phyloP scores from a whole-genome alignment of 1,140 invertebrate species.

The Alviniconcha marisindica region DNA sequence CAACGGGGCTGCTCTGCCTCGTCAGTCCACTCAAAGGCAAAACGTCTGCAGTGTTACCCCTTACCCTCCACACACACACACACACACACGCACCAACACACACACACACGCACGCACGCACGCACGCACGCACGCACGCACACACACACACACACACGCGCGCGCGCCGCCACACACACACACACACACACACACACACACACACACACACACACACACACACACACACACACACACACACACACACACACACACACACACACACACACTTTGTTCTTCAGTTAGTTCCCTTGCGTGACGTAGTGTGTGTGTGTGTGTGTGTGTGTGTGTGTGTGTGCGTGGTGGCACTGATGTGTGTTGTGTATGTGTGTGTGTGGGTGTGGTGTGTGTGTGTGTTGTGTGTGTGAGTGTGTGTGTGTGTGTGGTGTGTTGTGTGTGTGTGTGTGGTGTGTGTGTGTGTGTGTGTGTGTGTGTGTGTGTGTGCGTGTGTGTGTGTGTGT shows the following conservation, averaged over 20 bases:
- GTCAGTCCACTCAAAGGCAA: too few species aligned
- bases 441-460: not conserved
- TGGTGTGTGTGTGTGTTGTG: not conserved
- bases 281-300: too few species aligned
- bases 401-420: not conserved
- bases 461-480: conserved; percentile 17
- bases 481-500: not conserved
- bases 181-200: conserved; percentile 1
- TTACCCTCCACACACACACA: too few species aligned
- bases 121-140: not conserved
- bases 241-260: conserved; percentile 4
- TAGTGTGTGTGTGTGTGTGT: too few species aligned
- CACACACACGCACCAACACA: too few species aligned
- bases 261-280: too few species aligned
- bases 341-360: too few species aligned
- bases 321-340: conserved; percentile 6
- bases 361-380: not conserved
- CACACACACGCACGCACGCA: too few species aligned
- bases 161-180: too few species aligned
- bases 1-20: too few species aligned
- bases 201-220: not conserved
- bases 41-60: too few species aligned
- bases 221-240: not conserved
- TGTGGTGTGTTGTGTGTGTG: not conserved
- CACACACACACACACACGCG: too few species aligned